Evolutionary conservation across 2,888 invertebrate species (phyloP), one percentile per base, ranked within the genome.

Genomic region (Ferdinandea cuprea): DNA sequence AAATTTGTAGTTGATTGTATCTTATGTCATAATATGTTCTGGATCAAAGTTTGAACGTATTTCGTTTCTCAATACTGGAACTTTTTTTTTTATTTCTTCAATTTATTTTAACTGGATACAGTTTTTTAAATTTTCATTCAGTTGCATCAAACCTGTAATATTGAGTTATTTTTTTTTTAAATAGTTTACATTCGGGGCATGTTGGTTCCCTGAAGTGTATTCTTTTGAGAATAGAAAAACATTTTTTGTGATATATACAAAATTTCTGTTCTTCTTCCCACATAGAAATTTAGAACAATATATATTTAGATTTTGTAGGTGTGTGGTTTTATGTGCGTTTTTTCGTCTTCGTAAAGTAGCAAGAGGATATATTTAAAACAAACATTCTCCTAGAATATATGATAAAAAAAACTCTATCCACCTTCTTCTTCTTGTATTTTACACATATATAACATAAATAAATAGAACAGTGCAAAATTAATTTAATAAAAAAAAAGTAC

Each of bases 281-380:
- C 54, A 66, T 59, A 58, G 46, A 25, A 65, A 81, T 77, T 76
- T 77, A 81, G 81, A 81, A 77, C 81, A 81, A 76, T 77, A 56
- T 77, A 81, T 65, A 77, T 81, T 81, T 81, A 81, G 81, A 81
- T 54, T 52, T 68, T 68, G 80, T 65, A 71, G 76, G 76, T 81
- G 76, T 77, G 76, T 81, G 76, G 37, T 65, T 81, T 65, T 69
- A n/a, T 74, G 28, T 76, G 68, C 59, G 59, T 74, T 72, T 48
- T 50, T 19, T 15, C 28, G 13, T 56, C 66, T 58, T 32, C 32
- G 50, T 61, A 52, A 42, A 68, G 59, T 42, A 68, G 58, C 68
- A 58, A 65, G 65, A 68, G 46, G 59, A 69, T 76, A 69, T 40
- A 61, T 76, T 68, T 76, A 76, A 66, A 74, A 66, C 35, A 76